A percentile compares a stretch with the other conserved stretches of the same genome.
These are phyloP conservation scores for Meles meles DNA, from an alignment of 2,113 vertebrate species.

Conservation along the genomic window DNA sequence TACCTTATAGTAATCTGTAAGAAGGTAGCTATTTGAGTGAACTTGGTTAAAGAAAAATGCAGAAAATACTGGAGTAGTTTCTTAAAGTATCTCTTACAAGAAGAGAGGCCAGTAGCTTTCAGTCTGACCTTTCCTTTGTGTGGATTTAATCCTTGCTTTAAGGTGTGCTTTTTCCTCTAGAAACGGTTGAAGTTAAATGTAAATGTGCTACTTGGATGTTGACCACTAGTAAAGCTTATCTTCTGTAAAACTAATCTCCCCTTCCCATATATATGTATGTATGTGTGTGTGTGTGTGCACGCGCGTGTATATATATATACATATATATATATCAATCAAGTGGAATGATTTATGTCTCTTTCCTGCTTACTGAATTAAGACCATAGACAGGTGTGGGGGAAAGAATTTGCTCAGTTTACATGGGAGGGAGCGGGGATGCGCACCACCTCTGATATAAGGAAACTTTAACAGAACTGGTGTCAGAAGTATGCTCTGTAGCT, in stretches of 20 bases:
- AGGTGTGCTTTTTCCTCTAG: background rate
- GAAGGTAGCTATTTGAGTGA: constrained; percentile 6
- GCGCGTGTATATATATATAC: background rate
- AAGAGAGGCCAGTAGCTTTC: constrained; percentile 14
- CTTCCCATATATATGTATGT: too few species aligned
- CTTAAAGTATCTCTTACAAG: background rate
- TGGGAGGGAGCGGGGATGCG: background rate
- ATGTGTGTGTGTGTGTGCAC: accelerated
- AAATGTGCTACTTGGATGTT: background rate
- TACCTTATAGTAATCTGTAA: background rate
- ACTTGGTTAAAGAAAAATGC: constrained; percentile 14
- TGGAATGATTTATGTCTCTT: background rate
- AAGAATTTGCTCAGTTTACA: background rate
- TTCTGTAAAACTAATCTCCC: background rate
- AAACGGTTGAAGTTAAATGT: background rate
- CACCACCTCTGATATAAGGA: background rate
- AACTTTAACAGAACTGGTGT: background rate
- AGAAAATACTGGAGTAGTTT: background rate
- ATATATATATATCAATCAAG: background rate
- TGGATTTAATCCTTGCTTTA: background rate
- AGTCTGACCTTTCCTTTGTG: background rate
- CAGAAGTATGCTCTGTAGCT: background rate
- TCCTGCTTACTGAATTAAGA: background rate
- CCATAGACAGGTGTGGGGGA: background rate
- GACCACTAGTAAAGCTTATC: background rate